Percentiles rank a stretch among this genome's conserved stretches.
phyloP scores from a whole-genome alignment of 1,140 invertebrate species.

The Parasteatoda tepidariorum region DNA sequence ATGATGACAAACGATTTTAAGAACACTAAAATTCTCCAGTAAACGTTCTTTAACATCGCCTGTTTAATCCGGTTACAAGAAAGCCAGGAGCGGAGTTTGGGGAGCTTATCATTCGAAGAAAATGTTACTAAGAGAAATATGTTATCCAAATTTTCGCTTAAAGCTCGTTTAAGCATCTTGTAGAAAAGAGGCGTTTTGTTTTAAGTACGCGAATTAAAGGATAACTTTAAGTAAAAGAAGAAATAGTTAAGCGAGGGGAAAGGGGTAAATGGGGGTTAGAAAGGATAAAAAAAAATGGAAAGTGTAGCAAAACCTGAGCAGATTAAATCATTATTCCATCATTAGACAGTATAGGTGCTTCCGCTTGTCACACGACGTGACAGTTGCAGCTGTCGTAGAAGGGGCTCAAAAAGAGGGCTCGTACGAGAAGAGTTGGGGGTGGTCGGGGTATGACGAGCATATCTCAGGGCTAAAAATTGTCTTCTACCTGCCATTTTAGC shows the following conservation, averaged over 20 bases:
- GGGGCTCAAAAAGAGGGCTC: slow-evolving; percentile 45
- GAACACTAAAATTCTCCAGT: too few relatives aligned
- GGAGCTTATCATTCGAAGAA: not conserved
- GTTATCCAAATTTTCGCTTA: slow-evolving; percentile 4
- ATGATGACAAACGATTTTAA: too few relatives aligned
- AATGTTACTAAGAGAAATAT: slow-evolving; percentile 32
- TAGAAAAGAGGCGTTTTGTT: slow-evolving; percentile 32
- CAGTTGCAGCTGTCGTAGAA: slow-evolving; percentile 55
- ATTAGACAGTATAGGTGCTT: slow-evolving; percentile 56
- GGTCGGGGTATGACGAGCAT: slow-evolving; percentile 24
- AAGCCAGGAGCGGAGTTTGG: too few relatives aligned
- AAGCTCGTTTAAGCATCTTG: slow-evolving; percentile 28
- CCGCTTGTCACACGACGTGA: slow-evolving; percentile 52
- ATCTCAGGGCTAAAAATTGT: slow-evolving; percentile 57
- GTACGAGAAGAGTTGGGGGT: slow-evolving; percentile 8
- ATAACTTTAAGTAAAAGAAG: slow-evolving; percentile 47
- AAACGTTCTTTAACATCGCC: too few relatives aligned
- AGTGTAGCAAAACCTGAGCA: slow-evolving; percentile 52
- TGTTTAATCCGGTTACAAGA: too few relatives aligned
- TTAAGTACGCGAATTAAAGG: slow-evolving; percentile 52
- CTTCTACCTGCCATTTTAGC: slow-evolving; percentile 57
- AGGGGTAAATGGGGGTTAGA: not conserved
- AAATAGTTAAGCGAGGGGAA: not conserved
- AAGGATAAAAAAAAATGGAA: slow-evolving; percentile 17
- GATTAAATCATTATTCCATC: slow-evolving; percentile 61